Evolutionary conservation across 2,113 vertebrate genomes (phyloP).

Genomic region (Solea solea): DNA sequence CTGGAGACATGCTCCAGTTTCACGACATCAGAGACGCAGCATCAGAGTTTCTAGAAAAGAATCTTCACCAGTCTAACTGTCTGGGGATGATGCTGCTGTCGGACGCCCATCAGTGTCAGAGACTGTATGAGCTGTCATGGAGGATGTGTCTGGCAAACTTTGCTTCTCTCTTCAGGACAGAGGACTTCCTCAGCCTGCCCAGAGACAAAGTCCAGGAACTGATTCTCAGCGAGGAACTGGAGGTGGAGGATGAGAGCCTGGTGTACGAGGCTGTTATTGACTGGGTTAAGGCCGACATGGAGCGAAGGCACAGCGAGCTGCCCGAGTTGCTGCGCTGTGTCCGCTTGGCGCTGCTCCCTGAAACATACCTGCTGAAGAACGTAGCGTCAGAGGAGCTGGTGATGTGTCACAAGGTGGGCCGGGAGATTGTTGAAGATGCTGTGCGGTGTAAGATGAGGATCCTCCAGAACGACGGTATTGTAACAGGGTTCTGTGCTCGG

Average conservation of each 20-base stretch:
- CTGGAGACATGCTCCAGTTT: conserved; percentile 89
- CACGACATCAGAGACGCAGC: conserved; percentile 87
- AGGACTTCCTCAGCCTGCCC: conserved; percentile 86
- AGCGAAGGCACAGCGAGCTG: conserved; percentile 75
- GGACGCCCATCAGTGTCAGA: conserved; percentile 84
- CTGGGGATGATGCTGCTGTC: conserved; percentile 89
- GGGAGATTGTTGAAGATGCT: conserved; percentile 86
- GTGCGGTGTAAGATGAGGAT: conserved; percentile 86
- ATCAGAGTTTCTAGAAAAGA: conserved; percentile 86
- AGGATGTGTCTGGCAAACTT: conserved; percentile 86
- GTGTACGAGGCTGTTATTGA: conserved; percentile 86
- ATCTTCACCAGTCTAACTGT: conserved; percentile 86
- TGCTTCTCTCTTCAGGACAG: conserved; percentile 79
- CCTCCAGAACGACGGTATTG: conserved; percentile 86
- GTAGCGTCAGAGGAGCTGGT: conserved; percentile 84
- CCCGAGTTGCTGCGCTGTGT: conserved; percentile 84
- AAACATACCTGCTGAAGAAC: conserved; percentile 83
- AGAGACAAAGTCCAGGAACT: conserved; percentile 85
- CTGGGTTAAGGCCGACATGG: conserved; percentile 85
- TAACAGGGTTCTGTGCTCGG: conserved; percentile 85
- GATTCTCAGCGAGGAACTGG: conserved; percentile 86
- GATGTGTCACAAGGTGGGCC: conserved; percentile 83
- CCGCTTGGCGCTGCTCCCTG: conserved; percentile 83
- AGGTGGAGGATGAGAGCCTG: conserved; percentile 87
- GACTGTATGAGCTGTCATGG: conserved; percentile 86